phyloP scores from a whole-genome alignment of 2,113 vertebrate species.

The Notothenia coriiceps region DNA sequence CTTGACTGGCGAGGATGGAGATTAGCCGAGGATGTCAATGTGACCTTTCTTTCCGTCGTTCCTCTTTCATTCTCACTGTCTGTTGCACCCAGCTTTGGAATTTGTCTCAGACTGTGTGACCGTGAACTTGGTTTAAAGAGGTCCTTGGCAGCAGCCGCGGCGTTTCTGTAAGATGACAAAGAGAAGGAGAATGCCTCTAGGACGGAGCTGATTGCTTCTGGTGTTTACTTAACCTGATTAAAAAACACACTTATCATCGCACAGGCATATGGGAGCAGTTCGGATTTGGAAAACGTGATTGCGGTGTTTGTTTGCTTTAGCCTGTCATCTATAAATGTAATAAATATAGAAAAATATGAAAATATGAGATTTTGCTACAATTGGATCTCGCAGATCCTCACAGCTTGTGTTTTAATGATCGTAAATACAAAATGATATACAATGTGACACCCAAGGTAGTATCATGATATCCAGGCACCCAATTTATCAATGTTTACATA shows the following conservation, averaged over 20 bases:
- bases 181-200: slow-evolving; percentile 9
- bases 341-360: slow-evolving; percentile 26
- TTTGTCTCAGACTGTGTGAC: slow-evolving; percentile 46
- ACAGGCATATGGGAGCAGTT: slow-evolving; percentile 6
- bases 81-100: slow-evolving; percentile 39
- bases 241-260: slow-evolving; percentile 33
- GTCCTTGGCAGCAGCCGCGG: slow-evolving; percentile 43
- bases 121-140: slow-evolving; percentile 50
- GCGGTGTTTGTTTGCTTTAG: slow-evolving; percentile 31
- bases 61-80: slow-evolving; percentile 19
- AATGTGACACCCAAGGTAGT: slow-evolving; percentile 15
- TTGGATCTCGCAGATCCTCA: neutral
- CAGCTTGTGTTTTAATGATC: slow-evolving; percentile 4
- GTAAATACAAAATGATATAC: slow-evolving; percentile 27
- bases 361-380: slow-evolving; percentile 6
- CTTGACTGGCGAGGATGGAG: slow-evolving; percentile 70
- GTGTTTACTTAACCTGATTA: slow-evolving; percentile 50
- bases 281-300: slow-evolving; percentile 19
- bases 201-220: slow-evolving; percentile 17
- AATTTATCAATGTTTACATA: slow-evolving; percentile 32
- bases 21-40: slow-evolving; percentile 63
- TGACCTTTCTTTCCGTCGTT: slow-evolving; percentile 66
- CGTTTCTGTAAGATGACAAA: slow-evolving; percentile 19
- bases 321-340: slow-evolving; percentile 30
- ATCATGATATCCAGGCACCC: neutral